phyloP scores from a whole-genome alignment of 92 coral and sea anemone species.

The Scolanthus callimorphus region DNA sequence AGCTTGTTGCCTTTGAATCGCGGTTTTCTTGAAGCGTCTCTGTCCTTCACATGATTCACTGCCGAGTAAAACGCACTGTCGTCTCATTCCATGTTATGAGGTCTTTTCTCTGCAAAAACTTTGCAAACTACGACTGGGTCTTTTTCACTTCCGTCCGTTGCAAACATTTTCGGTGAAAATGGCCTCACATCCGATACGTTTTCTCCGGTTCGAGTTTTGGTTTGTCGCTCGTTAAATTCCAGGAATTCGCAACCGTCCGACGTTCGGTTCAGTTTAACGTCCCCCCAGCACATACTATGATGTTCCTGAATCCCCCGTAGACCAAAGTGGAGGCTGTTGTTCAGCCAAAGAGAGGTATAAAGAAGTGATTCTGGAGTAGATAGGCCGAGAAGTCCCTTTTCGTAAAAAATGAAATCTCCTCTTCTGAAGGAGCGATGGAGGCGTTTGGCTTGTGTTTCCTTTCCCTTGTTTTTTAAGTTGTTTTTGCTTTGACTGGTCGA shows the following conservation, averaged over 20 bases:
- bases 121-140: background rate
- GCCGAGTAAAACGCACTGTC: background rate
- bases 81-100: background rate
- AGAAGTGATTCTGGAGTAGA: too few relatives aligned
- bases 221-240: background rate
- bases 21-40: background rate
- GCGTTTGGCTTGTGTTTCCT: too few relatives aligned
- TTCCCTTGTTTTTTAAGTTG: too few relatives aligned
- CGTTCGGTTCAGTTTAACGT: background rate
- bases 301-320: too few relatives aligned
- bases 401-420: too few relatives aligned
- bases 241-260: background rate
- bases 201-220: background rate
- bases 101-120: background rate
- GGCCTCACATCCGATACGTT: background rate
- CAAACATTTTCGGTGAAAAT: background rate
- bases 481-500: too few relatives aligned
- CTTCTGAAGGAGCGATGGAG: too few relatives aligned
- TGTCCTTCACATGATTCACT: background rate
- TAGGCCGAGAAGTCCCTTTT: too few relatives aligned
- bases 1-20: background rate
- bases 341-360: too few relatives aligned
- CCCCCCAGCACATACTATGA: background rate
- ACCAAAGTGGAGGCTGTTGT: too few relatives aligned
- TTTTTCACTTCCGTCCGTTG: background rate